A percentile compares a stretch with the other conserved stretches of the same genome.
Evolutionary conservation across 2,888 invertebrate genomes (phyloP).

Genomic region (Sesia apiformis): DNA sequence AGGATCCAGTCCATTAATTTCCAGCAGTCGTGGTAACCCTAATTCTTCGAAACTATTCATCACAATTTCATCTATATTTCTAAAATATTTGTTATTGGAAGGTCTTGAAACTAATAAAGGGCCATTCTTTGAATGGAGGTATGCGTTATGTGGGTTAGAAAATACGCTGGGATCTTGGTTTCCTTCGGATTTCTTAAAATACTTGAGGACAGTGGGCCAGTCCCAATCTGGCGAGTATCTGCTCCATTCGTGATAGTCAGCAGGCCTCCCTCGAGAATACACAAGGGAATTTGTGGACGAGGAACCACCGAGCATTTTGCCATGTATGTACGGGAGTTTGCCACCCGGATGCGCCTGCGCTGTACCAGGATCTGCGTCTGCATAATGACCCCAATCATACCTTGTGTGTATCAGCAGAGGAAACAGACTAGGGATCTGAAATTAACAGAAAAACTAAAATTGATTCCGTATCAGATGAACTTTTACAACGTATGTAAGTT

Average conservation of each 20-base stretch:
- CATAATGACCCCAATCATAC: slow-evolving; percentile 6
- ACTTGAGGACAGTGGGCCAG: slow-evolving; percentile 1
- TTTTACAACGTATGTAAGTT: no score
- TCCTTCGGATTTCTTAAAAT: slow-evolving; percentile 13
- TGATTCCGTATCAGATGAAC: no score
- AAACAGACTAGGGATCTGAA: slow-evolving; percentile 6
- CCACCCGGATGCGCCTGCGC: not conserved
- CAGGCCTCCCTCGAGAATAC: not conserved
- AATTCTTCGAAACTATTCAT: slow-evolving; percentile 31
- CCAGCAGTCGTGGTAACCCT: slow-evolving; percentile 30
- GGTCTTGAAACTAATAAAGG: slow-evolving; percentile 36
- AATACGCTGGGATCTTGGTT: slow-evolving; percentile 34
- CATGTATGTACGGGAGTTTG: not conserved
- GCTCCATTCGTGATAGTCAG: not conserved
- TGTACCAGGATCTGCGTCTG: not conserved
- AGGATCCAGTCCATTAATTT: slow-evolving; percentile 25
- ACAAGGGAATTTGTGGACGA: not conserved
- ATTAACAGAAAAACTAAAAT: not conserved
- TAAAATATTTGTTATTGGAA: slow-evolving; percentile 18
- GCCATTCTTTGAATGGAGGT: slow-evolving; percentile 32
- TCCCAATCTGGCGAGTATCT: slow-evolving; percentile 1
- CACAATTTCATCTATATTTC: slow-evolving; percentile 23
- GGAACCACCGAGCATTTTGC: not conserved
- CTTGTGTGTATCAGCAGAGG: slow-evolving; percentile 2
- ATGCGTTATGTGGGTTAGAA: slow-evolving; percentile 19